Conservation (phyloP, 2,888 invertebrate species). For the Aporophyla nigra region DNA sequence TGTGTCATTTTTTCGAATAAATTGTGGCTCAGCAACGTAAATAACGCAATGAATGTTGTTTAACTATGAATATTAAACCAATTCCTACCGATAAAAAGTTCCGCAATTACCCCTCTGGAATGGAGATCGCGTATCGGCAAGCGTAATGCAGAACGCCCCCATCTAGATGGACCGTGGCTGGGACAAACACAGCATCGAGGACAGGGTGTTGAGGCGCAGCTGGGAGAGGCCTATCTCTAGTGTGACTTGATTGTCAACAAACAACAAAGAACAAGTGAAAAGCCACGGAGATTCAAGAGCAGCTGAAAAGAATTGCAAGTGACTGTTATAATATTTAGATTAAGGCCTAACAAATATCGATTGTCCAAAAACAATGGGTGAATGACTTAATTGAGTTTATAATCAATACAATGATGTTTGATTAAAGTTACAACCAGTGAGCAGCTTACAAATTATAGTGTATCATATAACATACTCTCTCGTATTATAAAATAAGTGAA, state of each 20-base stretch:
- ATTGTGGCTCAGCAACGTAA: too few relatives aligned
- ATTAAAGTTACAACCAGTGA: not conserved
- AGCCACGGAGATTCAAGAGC: not conserved
- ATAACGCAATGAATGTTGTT: too few relatives aligned
- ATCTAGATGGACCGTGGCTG: not conserved
- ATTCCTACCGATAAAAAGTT: too few relatives aligned
- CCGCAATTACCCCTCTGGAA: too few relatives aligned
- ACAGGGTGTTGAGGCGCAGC: not conserved
- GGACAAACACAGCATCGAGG: not conserved
- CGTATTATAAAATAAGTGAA: not conserved
- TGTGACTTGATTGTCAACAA: too few relatives aligned
- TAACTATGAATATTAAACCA: too few relatives aligned
- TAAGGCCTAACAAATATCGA: conserved; percentile 4
- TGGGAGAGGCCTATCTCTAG: not conserved
- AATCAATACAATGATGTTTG: conserved; percentile 18
- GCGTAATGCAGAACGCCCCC: too few relatives aligned
- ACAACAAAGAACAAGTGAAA: not conserved
- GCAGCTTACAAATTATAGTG: not conserved
- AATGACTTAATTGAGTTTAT: conserved; percentile 10
- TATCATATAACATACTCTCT: not conserved
- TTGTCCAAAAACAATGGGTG: conserved; percentile 20
- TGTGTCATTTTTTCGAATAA: too few relatives aligned
- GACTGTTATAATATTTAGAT: conserved; percentile 15
- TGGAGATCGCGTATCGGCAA: too few relatives aligned
- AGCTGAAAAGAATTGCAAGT: not conserved